phyloP scores from a whole-genome alignment of 2,113 vertebrate genomes.

The Cyrtonyx montezumae region DNA sequence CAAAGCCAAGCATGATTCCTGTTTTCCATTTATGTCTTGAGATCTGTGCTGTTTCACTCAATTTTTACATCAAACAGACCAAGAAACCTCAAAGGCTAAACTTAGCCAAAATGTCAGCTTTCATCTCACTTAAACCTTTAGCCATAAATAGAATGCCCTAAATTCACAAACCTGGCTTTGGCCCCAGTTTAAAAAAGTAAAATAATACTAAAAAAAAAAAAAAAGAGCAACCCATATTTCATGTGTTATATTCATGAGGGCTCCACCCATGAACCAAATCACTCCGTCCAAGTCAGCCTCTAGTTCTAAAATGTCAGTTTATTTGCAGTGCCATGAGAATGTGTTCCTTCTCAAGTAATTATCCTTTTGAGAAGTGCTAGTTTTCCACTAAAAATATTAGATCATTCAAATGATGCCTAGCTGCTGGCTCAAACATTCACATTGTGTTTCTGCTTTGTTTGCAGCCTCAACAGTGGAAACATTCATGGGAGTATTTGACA shows the following conservation, averaged over 20 bases:
- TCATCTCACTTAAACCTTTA: constrained; percentile 53
- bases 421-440: background rate
- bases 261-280: constrained; percentile 40
- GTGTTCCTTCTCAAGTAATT: accelerated
- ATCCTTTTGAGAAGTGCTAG: background rate
- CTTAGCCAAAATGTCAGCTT: constrained; percentile 46
- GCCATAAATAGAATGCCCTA: constrained; percentile 44
- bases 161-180: constrained; percentile 59
- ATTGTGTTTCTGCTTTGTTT: background rate
- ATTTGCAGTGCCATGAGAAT: background rate
- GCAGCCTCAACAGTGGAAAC: background rate
- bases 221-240: constrained; percentile 13
- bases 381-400: background rate
- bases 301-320: background rate
- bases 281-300: background rate
- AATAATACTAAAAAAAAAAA: background rate
- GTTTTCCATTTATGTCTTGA: constrained; percentile 49
- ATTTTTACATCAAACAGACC: constrained; percentile 59
- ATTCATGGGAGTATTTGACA: background rate
- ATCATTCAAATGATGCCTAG: background rate
- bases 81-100: constrained; percentile 60
- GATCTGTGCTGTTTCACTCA: background rate
- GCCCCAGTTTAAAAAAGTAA: constrained; percentile 13
- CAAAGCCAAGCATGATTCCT: background rate
- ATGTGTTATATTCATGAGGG: background rate